A percentile compares a stretch with the other conserved stretches of the same genome.
These are phyloP conservation scores for Helicoverpa assulta DNA, from an alignment of 2,888 invertebrate species.

Conservation along the genomic window DNA sequence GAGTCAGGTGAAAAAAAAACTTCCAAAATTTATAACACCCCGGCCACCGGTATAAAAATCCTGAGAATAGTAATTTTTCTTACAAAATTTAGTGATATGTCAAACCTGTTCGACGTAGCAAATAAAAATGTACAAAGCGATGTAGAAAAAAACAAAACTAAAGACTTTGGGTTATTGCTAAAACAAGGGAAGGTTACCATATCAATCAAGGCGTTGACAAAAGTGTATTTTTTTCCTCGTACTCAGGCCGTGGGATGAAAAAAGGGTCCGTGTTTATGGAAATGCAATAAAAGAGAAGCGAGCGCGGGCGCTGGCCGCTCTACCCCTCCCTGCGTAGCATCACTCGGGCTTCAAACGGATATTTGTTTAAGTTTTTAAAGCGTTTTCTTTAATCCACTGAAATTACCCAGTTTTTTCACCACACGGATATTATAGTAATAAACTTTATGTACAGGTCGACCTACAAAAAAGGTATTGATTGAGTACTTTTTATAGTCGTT, in stretches of 20 bases:
- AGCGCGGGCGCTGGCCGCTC: constrained; percentile 67
- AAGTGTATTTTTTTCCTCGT: constrained; percentile 82
- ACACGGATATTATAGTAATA: neutral
- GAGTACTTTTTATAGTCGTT: neutral
- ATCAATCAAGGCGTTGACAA: constrained; percentile 90
- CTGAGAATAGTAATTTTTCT: constrained; percentile 88
- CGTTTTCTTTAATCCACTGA: neutral
- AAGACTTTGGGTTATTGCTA: constrained; percentile 86
- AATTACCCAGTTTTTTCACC: neutral
- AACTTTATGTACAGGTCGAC: neutral
- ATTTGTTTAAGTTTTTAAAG: constrained; percentile 30
- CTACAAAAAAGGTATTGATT: neutral
- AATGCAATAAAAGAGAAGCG: constrained; percentile 81
- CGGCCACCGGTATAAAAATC: constrained; percentile 86
- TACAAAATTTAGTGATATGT: constrained; percentile 90
- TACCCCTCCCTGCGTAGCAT: constrained; percentile 63
- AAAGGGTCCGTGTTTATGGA: constrained; percentile 87
- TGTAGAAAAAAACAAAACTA: constrained; percentile 77
- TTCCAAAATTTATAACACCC: constrained; percentile 85
- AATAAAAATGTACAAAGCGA: constrained; percentile 87
- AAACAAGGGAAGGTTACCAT: constrained; percentile 89
- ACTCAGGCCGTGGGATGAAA: constrained; percentile 80
- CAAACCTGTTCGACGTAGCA: constrained; percentile 87
- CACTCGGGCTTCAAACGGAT: constrained; percentile 44
- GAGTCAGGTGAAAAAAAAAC: constrained; percentile 81